Evolutionary conservation across 2,888 invertebrate genomes (phyloP).

Genomic region (Embidobia sp.): DNA sequence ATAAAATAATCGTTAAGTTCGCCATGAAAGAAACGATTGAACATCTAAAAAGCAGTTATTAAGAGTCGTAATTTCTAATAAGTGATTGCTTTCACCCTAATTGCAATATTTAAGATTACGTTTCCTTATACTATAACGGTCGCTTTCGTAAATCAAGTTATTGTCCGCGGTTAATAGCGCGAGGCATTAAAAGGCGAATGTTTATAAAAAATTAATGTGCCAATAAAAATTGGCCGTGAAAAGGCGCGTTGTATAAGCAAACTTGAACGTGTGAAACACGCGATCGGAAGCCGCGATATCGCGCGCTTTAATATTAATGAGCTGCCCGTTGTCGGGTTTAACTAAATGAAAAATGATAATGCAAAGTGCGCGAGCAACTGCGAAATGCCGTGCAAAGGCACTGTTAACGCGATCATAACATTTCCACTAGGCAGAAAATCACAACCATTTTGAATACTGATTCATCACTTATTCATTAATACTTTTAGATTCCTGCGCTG

Average conservation of each 20-base stretch:
- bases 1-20: no score
- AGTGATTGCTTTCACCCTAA: constrained; percentile 17
- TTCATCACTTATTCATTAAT: constrained; percentile 53
- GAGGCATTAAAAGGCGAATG: neutral
- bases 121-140: no score
- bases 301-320: constrained; percentile 48
- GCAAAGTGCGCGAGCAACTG: constrained; percentile 16
- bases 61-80: neutral
- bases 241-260: neutral
- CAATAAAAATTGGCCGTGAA: constrained; percentile 12
- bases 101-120: neutral
- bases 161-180: no score
- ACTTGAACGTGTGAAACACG: constrained; percentile 13
- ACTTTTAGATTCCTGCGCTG: constrained; percentile 32
- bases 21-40: neutral
- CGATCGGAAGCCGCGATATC: constrained; percentile 28
- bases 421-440: constrained; percentile 42
- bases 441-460: constrained; percentile 32
- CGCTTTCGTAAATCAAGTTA: no score
- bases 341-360: constrained; percentile 46
- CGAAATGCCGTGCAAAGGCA: constrained; percentile 37
- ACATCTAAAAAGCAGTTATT: neutral
- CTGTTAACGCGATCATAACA: constrained; percentile 39
- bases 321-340: constrained; percentile 29
- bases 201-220: constrained; percentile 20